Evolutionary conservation across 2,797 vertebrate genomes (phyloP).

Genomic region (Octomys mimax): DNA sequence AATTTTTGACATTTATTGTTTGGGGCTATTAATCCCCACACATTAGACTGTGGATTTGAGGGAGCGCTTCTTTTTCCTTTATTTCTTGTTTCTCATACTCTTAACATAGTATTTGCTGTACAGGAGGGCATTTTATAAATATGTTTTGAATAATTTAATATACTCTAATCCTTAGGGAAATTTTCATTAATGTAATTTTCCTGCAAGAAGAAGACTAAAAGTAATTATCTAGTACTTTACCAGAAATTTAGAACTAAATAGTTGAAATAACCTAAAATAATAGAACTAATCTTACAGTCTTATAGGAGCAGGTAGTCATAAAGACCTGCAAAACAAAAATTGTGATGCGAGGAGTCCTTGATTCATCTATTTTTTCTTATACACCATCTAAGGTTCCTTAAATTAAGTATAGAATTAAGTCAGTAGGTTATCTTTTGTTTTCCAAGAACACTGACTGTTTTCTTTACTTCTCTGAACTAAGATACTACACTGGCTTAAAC

Average conservation of each 20-base stretch:
- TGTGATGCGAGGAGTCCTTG: not conserved
- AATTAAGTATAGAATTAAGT: not conserved
- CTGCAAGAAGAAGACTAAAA: not conserved
- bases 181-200: not conserved
- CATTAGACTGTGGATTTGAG: not conserved
- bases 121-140: not conserved
- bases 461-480: slow-evolving; percentile 9
- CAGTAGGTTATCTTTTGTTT: not conserved
- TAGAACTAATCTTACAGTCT: not conserved
- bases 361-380: not conserved
- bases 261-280: slow-evolving; percentile 11
- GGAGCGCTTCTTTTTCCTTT: not conserved
- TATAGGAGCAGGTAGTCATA: not conserved
- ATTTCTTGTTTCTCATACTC: not conserved
- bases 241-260: not conserved
- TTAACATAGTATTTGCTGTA: not conserved
- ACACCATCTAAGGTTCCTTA: not conserved
- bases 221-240: slow-evolving; percentile 16
- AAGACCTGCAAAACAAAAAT: not conserved
- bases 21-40: not conserved
- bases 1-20: not conserved
- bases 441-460: not conserved
- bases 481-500: not conserved
- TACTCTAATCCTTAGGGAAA: not conserved
- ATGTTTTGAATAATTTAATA: slow-evolving; percentile 5